phyloP scores from a whole-genome alignment of 2,113 vertebrate species.

The Syngnathoides biaculeatus region DNA sequence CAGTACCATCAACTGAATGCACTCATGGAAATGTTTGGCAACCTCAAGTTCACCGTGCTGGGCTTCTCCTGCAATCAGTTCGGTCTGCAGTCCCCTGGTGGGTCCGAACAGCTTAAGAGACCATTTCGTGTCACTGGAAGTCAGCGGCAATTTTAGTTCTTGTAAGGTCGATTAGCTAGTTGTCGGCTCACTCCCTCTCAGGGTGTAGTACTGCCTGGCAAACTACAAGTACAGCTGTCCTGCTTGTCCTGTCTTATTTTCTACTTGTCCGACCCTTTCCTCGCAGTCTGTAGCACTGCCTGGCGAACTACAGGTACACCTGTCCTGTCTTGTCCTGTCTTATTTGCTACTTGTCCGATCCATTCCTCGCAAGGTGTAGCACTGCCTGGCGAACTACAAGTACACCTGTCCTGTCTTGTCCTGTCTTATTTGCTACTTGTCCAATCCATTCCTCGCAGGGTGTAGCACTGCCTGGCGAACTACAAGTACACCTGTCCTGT shows the following conservation, averaged over 20 bases:
- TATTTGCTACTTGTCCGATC: neutral
- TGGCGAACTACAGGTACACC: too few relatives aligned
- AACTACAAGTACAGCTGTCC: too few relatives aligned
- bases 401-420: neutral
- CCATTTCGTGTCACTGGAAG: neutral
- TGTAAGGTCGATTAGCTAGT: neutral
- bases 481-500: neutral
- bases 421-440: neutral
- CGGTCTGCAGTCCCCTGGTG: conserved; percentile 77
- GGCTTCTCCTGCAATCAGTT: conserved; percentile 79
- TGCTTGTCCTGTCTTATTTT: too few relatives aligned
- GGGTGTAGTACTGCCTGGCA: too few relatives aligned
- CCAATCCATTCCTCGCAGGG: too few relatives aligned
- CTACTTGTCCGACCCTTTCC: too few relatives aligned
- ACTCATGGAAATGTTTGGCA: conserved; percentile 75
- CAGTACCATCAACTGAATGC: conserved; percentile 78
- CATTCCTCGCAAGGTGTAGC: too few relatives aligned
- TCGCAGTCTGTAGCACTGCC: too few relatives aligned
- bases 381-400: too few relatives aligned
- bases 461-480: too few relatives aligned
- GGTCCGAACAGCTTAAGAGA: neutral
- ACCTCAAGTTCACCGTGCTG: conserved; percentile 69
- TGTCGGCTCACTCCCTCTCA: too few relatives aligned
- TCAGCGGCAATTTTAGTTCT: neutral
- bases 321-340: neutral